These are phyloP conservation scores for Diplolepis rosae DNA, from an alignment of 2,888 invertebrate species.

Conservation along the genomic window DNA sequence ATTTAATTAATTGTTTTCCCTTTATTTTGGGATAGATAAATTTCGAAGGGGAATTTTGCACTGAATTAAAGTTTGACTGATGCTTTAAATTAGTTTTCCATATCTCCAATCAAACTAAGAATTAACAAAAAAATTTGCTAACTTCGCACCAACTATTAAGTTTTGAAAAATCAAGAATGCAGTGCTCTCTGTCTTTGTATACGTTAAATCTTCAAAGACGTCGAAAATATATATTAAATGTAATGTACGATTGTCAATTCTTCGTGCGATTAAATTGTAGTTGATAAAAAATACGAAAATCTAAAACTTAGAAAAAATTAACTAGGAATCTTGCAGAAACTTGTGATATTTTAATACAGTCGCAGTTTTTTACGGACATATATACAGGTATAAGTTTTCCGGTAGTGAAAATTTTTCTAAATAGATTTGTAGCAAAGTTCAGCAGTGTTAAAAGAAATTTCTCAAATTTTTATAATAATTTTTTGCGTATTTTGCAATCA, in stretches of 20 bases:
- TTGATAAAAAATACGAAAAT: neutral
- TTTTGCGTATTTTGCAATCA: neutral
- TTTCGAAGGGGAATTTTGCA: neutral
- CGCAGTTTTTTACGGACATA: constrained; percentile 3
- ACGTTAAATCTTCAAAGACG: neutral
- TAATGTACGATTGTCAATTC: constrained; percentile 10
- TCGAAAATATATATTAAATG: neutral
- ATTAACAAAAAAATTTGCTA: neutral
- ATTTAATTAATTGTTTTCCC: neutral
- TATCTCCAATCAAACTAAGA: neutral
- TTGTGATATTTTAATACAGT: constrained; percentile 14
- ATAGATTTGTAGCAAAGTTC: constrained; percentile 8
- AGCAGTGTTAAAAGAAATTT: neutral
- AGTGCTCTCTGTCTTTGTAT: neutral
- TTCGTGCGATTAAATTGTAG: neutral
- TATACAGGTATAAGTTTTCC: neutral
- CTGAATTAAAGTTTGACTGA: neutral
- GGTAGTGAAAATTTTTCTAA: neutral
- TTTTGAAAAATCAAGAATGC: neutral
- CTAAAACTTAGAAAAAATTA: neutral
- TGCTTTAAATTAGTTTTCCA: no score
- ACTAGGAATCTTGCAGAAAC: neutral
- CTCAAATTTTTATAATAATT: neutral
- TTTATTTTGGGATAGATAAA: neutral
- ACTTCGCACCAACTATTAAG: neutral